Percentiles rank a stretch among this genome's conserved stretches.
These are phyloP conservation scores for Lamellibrachia columna DNA, from an alignment of 2,888 invertebrate species.

Conservation along the genomic window DNA sequence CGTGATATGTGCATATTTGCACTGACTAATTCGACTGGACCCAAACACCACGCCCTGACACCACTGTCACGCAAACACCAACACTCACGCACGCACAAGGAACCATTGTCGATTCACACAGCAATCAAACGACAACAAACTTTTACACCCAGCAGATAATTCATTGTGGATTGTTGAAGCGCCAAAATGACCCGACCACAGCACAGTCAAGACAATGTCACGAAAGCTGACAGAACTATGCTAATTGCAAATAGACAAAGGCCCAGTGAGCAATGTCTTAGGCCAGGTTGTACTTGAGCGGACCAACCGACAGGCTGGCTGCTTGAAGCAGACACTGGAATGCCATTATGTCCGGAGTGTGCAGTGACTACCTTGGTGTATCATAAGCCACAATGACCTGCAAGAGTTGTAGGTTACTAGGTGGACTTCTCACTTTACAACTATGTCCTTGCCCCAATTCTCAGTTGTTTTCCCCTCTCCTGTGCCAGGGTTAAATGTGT, in stretches of 20 bases:
- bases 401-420: too few relatives aligned
- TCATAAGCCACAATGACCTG: neutral
- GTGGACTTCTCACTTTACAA: neutral
- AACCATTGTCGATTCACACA: neutral
- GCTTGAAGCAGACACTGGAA: neutral
- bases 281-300: neutral
- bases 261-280: neutral
- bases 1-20: neutral
- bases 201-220: neutral
- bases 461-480: neutral
- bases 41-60: neutral
- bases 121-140: neutral
- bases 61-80: neutral
- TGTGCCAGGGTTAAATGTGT: neutral
- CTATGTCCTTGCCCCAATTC: neutral
- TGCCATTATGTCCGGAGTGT: neutral
- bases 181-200: neutral
- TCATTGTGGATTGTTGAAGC: neutral
- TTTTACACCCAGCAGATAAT: neutral
- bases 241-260: neutral
- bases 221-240: too few relatives aligned
- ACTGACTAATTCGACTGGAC: neutral
- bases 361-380: neutral
- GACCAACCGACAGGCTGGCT: neutral
- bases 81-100: neutral